Evolutionary conservation across 2,888 invertebrate species (phyloP), one percentile per base, ranked within the genome.

Genomic region (Polymixis lichenea): DNA sequence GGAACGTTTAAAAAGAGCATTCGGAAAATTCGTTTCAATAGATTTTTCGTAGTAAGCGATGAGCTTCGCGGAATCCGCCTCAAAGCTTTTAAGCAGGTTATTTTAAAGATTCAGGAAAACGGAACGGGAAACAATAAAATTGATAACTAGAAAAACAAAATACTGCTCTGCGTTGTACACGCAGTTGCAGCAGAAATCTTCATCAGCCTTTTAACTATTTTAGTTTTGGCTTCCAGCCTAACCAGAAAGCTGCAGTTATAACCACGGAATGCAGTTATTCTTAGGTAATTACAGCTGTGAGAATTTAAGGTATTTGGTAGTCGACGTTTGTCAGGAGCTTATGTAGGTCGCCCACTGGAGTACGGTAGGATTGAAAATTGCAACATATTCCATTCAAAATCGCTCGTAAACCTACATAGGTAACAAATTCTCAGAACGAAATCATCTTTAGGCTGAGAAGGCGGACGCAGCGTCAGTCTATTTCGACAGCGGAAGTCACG

Each of bases 401-500:
- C 15, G 53, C 25, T 22, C 43, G 60, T 61, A 49, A 72, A 49
- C 49, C 49, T 75, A 61, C 38, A 66, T 55, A 83, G 80, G 78
- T 83, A 72, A 72, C 17, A 62, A 60, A 80, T 84, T 86, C 83
- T 82, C 3, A 77, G 83, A 84, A 85, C 55, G 22, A 78, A 70
- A 85, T 78, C 76, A 77, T 77, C 71, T 78, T 69, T 61, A 75
- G 65, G 75, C 56, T 73, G 68, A 77, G 69, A 80, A 80, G 76
- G 75, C 86, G 88, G 86, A 88, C 87, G 88, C 90, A 89, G 88
- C 88, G 87, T 91, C 89, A 87, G 86, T 94, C 94, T 94, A 94
- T 95, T 95, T 95, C 89, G 92, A 93, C 92, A 92, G 83, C 95
- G 95, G 95, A 95, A 95, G 78, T 95, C 94, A 94, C 95, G 94